Conservation (phyloP, 2,113 vertebrate species). For the Cyprinodon variegatus region DNA sequence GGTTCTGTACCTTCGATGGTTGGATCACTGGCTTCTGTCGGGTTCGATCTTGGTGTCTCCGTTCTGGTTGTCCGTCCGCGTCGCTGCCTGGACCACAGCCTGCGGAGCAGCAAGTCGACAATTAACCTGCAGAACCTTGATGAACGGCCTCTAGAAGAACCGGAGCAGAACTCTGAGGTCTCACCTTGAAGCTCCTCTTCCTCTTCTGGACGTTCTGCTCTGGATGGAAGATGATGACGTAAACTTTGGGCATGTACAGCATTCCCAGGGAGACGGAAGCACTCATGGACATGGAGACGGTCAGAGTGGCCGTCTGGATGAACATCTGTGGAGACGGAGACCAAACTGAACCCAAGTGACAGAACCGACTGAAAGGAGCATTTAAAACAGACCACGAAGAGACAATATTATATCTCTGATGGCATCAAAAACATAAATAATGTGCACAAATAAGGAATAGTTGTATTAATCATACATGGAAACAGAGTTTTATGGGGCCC, state of each 20-base stretch:
- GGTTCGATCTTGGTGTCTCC: slow-evolving; percentile 82
- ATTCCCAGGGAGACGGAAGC: slow-evolving; percentile 90
- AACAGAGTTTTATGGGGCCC: too few species aligned
- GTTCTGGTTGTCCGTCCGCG: slow-evolving; percentile 78
- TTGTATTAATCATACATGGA: too few species aligned
- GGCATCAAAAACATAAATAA: too few species aligned
- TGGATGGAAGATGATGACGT: slow-evolving; percentile 87
- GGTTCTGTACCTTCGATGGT: slow-evolving; percentile 17
- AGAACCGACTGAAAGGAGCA: neutral
- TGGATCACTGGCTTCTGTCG: slow-evolving; percentile 71
- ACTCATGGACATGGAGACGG: slow-evolving; percentile 90
- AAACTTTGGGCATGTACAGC: slow-evolving; percentile 92
- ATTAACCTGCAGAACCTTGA: neutral
- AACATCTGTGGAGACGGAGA: slow-evolving; percentile 80
- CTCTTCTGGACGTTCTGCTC: slow-evolving; percentile 91
- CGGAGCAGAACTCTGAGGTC: neutral
- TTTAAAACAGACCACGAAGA: neutral
- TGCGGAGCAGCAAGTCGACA: slow-evolving; percentile 45
- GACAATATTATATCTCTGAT: too few species aligned
- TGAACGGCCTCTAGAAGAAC: neutral
- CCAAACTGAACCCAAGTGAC: too few species aligned
- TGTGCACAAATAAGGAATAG: too few species aligned
- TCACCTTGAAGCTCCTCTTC: slow-evolving; percentile 87
- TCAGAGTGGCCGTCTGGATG: slow-evolving; percentile 91
- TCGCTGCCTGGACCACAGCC: slow-evolving; percentile 77